phyloP scores from a whole-genome alignment of 2,888 invertebrate genomes.

The Sisyra terminalis region DNA sequence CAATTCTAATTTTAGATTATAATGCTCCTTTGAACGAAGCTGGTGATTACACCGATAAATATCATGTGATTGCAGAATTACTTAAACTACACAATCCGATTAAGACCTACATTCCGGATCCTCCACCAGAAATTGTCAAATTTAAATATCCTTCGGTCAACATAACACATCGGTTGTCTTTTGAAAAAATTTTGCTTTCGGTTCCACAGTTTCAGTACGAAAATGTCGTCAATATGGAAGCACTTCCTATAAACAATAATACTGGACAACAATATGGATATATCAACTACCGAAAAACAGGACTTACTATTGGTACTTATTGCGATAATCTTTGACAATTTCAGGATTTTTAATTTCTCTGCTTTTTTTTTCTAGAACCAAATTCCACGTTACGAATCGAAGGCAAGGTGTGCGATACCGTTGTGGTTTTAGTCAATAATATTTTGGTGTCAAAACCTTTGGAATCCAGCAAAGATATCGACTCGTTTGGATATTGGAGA shows the following conservation, averaged over 20 bases:
- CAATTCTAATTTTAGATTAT: constrained; percentile 50
- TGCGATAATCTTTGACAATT: background rate
- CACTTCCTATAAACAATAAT: constrained; percentile 22
- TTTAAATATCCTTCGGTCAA: constrained; percentile 20
- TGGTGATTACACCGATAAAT: constrained; percentile 78
- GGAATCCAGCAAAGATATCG: constrained; percentile 17
- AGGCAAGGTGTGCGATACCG: constrained; percentile 31
- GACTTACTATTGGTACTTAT: constrained; percentile 15
- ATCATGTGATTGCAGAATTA: constrained; percentile 45
- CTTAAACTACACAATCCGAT: constrained; percentile 17
- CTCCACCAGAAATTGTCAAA: constrained; percentile 20
- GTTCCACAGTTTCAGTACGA: constrained; percentile 6
- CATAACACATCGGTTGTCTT: constrained; percentile 11
- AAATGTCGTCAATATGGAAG: constrained; percentile 20
- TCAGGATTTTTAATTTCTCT: background rate
- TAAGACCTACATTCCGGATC: constrained; percentile 19
- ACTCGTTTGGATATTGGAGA: constrained; percentile 27
- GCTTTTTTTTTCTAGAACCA: constrained; percentile 8
- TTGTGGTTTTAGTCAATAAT: constrained; percentile 30
- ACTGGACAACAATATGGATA: constrained; percentile 39
- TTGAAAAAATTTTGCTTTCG: constrained; percentile 1
- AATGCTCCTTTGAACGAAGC: constrained; percentile 80
- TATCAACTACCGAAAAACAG: constrained; percentile 29
- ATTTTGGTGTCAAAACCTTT: constrained; percentile 23
- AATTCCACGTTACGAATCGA: constrained; percentile 21